phyloP scores from a whole-genome alignment of 2,888 invertebrate genomes.

The Drosophila trichaetosa region DNA sequence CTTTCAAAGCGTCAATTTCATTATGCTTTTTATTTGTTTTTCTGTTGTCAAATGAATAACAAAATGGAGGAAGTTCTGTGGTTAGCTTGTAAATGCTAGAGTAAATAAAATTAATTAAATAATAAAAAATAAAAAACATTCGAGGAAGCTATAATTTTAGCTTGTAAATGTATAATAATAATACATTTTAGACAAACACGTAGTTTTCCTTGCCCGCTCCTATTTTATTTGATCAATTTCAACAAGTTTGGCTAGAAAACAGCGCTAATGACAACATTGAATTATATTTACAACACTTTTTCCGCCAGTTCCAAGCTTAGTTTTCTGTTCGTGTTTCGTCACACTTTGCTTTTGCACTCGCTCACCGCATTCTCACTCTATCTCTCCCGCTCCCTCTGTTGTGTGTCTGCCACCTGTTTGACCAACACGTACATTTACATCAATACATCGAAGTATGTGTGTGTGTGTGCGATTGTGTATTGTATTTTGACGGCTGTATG shows the following conservation, averaged over 20 bases:
- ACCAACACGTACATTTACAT: conserved; percentile 8
- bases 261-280: neutral
- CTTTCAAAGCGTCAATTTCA: neutral
- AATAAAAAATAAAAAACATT: neutral
- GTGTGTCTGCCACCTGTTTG: conserved; percentile 53
- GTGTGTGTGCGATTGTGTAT: conserved; percentile 27
- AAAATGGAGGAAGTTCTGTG: neutral
- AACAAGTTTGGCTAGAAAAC: neutral
- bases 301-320: conserved; percentile 19
- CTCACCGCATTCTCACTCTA: conserved; percentile 2
- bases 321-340: conserved; percentile 47
- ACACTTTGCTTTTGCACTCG: conserved; percentile 30
- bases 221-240: neutral
- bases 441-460: conserved; percentile 10
- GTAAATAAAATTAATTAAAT: neutral
- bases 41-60: neutral
- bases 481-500: conserved; percentile 39
- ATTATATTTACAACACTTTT: conserved; percentile 8
- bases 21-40: neutral
- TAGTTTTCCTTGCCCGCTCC: neutral
- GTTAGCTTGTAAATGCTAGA: neutral
- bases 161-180: neutral
- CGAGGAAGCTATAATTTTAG: neutral
- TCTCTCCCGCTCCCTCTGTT: conserved; percentile 1
- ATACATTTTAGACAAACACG: neutral